These are phyloP conservation scores for Girardia tigrina DNA, from an alignment of 2,888 invertebrate genomes.

Conservation along the genomic window DNA sequence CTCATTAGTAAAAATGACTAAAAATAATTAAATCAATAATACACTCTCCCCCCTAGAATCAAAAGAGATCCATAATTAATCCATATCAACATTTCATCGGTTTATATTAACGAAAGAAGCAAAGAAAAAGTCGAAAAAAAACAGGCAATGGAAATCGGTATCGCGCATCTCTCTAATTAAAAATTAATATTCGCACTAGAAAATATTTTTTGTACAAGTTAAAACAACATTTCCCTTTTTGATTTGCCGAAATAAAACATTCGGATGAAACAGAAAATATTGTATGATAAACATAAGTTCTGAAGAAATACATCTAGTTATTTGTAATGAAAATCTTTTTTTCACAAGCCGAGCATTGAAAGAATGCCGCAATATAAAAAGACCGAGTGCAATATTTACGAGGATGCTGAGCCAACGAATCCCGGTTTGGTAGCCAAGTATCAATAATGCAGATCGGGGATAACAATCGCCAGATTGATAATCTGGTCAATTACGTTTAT, in stretches of 20 bases:
- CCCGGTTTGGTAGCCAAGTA: constrained; percentile 18
- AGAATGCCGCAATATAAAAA: neutral
- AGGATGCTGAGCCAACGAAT: neutral
- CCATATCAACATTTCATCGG: no score
- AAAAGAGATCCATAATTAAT: no score
- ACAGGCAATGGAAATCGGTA: no score
- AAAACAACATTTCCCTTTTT: constrained; percentile 11
- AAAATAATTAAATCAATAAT: no score
- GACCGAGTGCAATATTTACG: constrained; percentile 9
- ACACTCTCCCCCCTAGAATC: no score
- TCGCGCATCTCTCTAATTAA: neutral
- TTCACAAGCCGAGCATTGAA: neutral
- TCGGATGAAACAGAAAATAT: constrained; percentile 18
- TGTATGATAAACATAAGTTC: constrained; percentile 23
- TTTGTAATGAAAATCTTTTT: constrained; percentile 19
- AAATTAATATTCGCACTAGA: constrained; percentile 13
- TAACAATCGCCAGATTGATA: constrained; percentile 20
- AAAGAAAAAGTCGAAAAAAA: no score
- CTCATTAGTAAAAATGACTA: no score
- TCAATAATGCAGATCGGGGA: constrained; percentile 23
- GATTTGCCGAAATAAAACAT: constrained; percentile 20
- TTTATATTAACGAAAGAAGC: no score
- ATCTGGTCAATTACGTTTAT: constrained; percentile 23
- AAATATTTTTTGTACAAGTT: constrained; percentile 3
- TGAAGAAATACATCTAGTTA: constrained; percentile 14